These are phyloP conservation scores for Penelope pileata DNA, from an alignment of 2,113 vertebrate species.

Conservation along the genomic window DNA sequence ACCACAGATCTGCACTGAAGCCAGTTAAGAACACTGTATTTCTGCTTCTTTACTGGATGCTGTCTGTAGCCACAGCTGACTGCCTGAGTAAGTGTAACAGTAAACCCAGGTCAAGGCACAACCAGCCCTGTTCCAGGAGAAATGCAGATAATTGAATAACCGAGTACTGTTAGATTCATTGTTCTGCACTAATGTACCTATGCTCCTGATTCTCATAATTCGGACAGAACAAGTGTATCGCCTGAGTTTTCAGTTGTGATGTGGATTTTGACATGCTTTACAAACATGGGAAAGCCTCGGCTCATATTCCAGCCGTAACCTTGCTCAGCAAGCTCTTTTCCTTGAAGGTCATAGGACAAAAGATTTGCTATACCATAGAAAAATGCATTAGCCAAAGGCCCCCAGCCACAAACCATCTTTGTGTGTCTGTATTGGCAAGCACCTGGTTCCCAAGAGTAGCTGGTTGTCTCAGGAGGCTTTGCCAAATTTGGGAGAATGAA, in stretches of 20 bases:
- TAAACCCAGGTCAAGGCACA: background rate
- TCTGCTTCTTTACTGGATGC: background rate
- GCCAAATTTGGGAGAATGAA: background rate
- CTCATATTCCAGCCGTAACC: background rate
- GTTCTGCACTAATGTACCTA: background rate
- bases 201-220: background rate
- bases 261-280: background rate
- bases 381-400: background rate
- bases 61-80: background rate
- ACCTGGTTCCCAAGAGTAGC: background rate
- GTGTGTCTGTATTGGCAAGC: background rate
- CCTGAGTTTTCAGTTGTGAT: background rate
- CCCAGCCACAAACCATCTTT: rapidly evolving
- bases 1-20: background rate
- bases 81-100: background rate
- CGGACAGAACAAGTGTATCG: background rate
- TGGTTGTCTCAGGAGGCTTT: background rate
- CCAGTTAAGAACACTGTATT: background rate
- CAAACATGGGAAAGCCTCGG: background rate
- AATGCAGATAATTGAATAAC: background rate
- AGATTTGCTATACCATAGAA: background rate
- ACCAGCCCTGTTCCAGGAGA: background rate
- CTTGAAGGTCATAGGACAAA: background rate
- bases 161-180: background rate
- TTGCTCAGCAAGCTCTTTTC: background rate